phyloP scores from a whole-genome alignment of 2,888 invertebrate species.

The Cistogaster globosa region DNA sequence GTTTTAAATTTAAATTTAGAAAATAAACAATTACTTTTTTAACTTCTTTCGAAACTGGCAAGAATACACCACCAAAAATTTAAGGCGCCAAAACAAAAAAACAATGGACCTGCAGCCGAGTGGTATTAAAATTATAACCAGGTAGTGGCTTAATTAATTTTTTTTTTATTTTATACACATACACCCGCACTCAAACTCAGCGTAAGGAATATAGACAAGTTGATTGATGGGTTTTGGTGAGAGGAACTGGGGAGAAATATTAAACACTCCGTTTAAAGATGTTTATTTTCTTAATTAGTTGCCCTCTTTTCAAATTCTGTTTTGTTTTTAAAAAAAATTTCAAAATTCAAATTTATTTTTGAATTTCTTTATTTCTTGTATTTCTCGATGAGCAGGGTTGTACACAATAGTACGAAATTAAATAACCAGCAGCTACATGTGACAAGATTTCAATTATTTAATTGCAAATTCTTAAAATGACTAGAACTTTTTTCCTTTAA shows the following conservation, averaged over 20 bases:
- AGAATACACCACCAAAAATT: conserved; percentile 46
- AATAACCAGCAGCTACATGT: conserved; percentile 28
- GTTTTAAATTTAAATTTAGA: conserved; percentile 41
- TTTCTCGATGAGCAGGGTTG: conserved; percentile 37
- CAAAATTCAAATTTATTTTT: conserved; percentile 10
- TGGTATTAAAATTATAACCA: conserved; percentile 28
- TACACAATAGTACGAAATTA: conserved; percentile 19
- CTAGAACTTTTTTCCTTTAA: conserved; percentile 30
- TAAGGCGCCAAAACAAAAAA: conserved; percentile 39
- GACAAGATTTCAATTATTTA: neutral
- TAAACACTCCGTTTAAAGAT: neutral
- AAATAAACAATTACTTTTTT: conserved; percentile 25
- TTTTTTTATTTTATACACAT: conserved; percentile 13
- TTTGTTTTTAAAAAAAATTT: conserved; percentile 26
- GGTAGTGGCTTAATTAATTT: conserved; percentile 30
- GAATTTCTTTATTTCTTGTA: conserved; percentile 5
- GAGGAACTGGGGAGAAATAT: conserved; percentile 2
- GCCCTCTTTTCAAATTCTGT: neutral
- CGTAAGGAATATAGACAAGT: conserved; percentile 13
- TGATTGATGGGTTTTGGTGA: conserved; percentile 39
- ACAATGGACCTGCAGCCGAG: conserved; percentile 26
- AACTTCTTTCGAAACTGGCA: conserved; percentile 3
- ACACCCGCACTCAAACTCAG: conserved; percentile 34
- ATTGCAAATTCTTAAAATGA: conserved; percentile 37
- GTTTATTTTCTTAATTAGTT: neutral